phyloP scores from a whole-genome alignment of 2,888 invertebrate species.

The Tipula helvola region DNA sequence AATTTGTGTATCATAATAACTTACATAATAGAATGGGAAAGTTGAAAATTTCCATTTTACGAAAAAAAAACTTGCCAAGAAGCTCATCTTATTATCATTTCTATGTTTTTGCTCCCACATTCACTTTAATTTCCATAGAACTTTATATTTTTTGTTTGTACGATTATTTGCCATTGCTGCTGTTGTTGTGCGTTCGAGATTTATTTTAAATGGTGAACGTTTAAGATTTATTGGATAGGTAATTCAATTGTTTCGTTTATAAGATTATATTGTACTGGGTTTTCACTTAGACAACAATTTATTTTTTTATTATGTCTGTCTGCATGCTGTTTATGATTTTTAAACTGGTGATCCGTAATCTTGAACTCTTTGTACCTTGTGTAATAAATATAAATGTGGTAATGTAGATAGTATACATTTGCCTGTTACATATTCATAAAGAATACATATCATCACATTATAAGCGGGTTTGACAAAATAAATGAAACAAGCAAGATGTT shows the following conservation, averaged over 20 bases:
- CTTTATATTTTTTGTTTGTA: not conserved
- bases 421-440: too few species aligned
- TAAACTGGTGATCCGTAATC: too few species aligned
- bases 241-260: not conserved
- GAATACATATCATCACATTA: too few species aligned
- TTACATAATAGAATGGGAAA: not conserved
- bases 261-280: not conserved
- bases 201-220: not conserved
- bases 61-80: not conserved
- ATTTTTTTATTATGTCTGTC: not conserved
- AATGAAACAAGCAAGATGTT: too few species aligned
- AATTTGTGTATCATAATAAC: not conserved
- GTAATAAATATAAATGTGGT: too few species aligned
- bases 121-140: not conserved
- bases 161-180: not conserved
- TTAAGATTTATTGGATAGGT: not conserved
- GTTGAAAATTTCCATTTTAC: not conserved
- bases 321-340: not conserved
- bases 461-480: too few species aligned
- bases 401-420: too few species aligned
- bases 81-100: not conserved
- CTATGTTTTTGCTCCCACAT: not conserved
- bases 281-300: not conserved
- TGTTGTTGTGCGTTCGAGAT: not conserved
- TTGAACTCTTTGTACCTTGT: too few species aligned